Evolutionary conservation across 2,888 invertebrate genomes (phyloP), one percentile per base, ranked within the genome.

Genomic region (Saturnia pavonia): DNA sequence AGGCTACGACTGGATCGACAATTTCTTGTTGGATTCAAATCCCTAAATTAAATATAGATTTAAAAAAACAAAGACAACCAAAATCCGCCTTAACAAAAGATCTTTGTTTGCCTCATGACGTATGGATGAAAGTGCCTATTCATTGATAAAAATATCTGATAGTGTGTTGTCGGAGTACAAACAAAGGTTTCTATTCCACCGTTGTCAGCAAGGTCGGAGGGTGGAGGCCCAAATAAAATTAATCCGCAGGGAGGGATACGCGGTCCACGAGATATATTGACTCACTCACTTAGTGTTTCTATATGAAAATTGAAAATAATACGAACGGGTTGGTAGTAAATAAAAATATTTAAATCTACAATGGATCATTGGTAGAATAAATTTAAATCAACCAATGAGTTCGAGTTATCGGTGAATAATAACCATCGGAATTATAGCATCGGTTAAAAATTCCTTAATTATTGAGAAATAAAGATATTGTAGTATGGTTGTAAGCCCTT

Each of bases 111-210:
- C 57, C 57, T n/a, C 65, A 65, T 34, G 40, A 65, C 22, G 22
- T 65, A 25, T n/a, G 40, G 40, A 65, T 40, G 63, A 65, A 65
- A 65, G 65, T 40, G 57, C 40, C 34, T 1, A 65, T 19, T 65
- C 65, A 65, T 65, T 40, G 65, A 65, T 65, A 65, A 65, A 27
- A 40, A 65, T 65, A 65, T 34, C n/a, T 34, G 40, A 40, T 65
- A 65, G 40, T 65, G 34, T 40, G 65, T 65, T 65, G n/a, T 65
- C 65, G 65, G 65, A 60, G 65, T 65, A 34, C 65, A 65, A 40
- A 65, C 65, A 65, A 65, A 65, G 65, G 65, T 65, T 60, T 65
- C 65, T 22, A 65, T 65, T 65, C 65, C 65, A 60, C 65, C 65
- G 65, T 65, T 65, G 65, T 65, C 65, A 65, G 65, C 65, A 65